These are phyloP conservation scores for Pachypsylla venusta DNA, from an alignment of 1,140 invertebrate genomes.

Conservation along the genomic window DNA sequence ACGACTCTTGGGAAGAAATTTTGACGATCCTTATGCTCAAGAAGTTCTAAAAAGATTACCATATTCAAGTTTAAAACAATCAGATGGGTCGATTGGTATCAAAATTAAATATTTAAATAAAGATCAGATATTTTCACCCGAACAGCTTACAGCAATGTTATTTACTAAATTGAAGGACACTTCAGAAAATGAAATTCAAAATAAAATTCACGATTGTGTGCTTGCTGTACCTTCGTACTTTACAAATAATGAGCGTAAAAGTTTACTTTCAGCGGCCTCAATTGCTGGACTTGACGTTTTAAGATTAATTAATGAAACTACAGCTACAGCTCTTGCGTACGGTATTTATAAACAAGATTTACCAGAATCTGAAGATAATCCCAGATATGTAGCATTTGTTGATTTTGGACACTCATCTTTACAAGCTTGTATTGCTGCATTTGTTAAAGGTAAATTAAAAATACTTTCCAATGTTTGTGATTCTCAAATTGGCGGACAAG, in stretches of 20 bases:
- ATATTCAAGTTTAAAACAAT: conserved; percentile 50
- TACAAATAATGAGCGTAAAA: conserved; percentile 83
- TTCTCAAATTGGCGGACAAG: conserved; percentile 72
- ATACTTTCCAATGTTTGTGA: conserved; percentile 70
- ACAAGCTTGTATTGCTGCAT: conserved; percentile 72
- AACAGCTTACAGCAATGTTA: conserved; percentile 92
- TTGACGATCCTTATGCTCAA: conserved; percentile 71
- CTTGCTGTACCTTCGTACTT: conserved; percentile 73
- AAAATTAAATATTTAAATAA: conserved; percentile 75
- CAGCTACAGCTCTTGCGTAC: conserved; percentile 86
- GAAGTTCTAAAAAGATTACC: conserved; percentile 60
- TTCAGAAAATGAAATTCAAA: conserved; percentile 69
- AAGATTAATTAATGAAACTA: conserved; percentile 93
- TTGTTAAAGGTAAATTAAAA: conserved; percentile 88
- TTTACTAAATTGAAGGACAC: conserved; percentile 93
- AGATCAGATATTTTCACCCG: conserved; percentile 70
- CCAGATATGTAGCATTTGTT: conserved; percentile 80
- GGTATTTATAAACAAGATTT: conserved; percentile 96
- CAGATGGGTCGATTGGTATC: conserved; percentile 60
- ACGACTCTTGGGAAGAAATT: conserved; percentile 72
- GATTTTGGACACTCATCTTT: conserved; percentile 78
- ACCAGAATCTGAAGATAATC: conserved; percentile 67
- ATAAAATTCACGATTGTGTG: conserved; percentile 67
- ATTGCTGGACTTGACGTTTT: conserved; percentile 86
- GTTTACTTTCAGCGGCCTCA: conserved; percentile 73